A percentile compares a stretch with the other conserved stretches of the same genome.
These are phyloP conservation scores for Pomatostomus ruficeps DNA, from an alignment of 2,113 vertebrate species.

Conservation along the genomic window DNA sequence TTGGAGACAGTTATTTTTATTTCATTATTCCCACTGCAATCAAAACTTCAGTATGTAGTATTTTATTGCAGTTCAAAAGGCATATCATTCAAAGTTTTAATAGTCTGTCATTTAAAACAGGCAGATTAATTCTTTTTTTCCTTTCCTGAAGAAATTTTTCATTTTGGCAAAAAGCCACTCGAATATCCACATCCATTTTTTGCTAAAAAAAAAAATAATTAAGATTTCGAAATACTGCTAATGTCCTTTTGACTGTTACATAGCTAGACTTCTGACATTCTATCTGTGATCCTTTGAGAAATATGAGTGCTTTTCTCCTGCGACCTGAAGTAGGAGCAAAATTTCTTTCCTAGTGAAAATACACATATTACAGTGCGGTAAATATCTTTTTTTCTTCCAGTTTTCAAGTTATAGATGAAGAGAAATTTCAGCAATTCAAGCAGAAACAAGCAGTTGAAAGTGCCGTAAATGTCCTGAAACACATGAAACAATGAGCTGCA, in stretches of 20 bases:
- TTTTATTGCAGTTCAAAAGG: not conserved
- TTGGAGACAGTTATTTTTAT: not conserved
- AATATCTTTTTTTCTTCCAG: not conserved
- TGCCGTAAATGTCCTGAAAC: not conserved
- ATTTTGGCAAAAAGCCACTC: not conserved
- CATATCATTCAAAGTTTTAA: not conserved
- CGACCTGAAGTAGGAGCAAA: not conserved
- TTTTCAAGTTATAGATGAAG: not conserved
- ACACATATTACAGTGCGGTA: not conserved
- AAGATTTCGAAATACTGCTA: not conserved
- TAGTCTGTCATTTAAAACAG: not conserved
- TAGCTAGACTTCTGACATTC: not conserved
- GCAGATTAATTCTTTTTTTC: not conserved
- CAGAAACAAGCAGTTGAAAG: not conserved
- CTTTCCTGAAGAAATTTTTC: not conserved
- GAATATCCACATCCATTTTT: not conserved
- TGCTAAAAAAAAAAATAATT: not conserved
- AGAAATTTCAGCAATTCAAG: not conserved
- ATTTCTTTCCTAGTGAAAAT: not conserved
- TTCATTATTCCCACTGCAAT: not conserved
- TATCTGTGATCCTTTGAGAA: not conserved
- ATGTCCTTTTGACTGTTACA: not conserved
- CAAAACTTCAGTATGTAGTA: not conserved
- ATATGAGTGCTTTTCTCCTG: not conserved
- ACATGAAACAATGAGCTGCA: not conserved